These are phyloP conservation scores for Pseudeuparius sepicola DNA, from an alignment of 2,888 invertebrate genomes.

Conservation along the genomic window DNA sequence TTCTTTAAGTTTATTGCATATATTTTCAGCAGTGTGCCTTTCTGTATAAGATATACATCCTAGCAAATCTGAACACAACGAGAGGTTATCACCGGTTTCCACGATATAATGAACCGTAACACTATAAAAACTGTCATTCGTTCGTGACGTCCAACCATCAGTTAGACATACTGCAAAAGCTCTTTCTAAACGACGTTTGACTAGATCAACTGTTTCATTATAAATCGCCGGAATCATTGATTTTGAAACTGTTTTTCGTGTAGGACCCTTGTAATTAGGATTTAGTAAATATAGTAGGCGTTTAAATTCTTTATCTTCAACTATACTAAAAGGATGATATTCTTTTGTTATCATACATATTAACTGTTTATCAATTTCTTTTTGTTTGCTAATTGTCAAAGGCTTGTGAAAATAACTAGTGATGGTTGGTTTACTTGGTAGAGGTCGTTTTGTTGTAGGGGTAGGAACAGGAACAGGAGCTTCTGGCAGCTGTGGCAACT, in stretches of 20 bases:
- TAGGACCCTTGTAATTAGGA: conserved; percentile 16
- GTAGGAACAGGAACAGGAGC: not conserved
- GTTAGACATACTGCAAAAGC: conserved; percentile 18
- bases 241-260: conserved; percentile 15
- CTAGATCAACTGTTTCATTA: no score
- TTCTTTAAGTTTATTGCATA: no score
- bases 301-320: conserved; percentile 29
- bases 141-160: conserved; percentile 14
- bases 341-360: conserved; percentile 27
- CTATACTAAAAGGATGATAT: conserved; percentile 30
- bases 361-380: conserved; percentile 22
- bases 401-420: conserved; percentile 15
- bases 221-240: conserved; percentile 13
- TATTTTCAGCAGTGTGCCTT: no score
- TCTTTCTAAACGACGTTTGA: conserved; percentile 10
- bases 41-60: conserved; percentile 13
- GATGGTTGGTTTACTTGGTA: conserved; percentile 11
- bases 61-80: conserved; percentile 12
- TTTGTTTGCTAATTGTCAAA: conserved; percentile 15
- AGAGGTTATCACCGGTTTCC: conserved; percentile 6
- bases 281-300: conserved; percentile 23
- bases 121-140: conserved; percentile 9
- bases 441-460: conserved; percentile 4
- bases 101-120: conserved; percentile 15
- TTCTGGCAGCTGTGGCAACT: conserved; percentile 1